Evolutionary conservation across 2,113 vertebrate genomes (phyloP).

Genomic region (Rhinoderma darwinii): DNA sequence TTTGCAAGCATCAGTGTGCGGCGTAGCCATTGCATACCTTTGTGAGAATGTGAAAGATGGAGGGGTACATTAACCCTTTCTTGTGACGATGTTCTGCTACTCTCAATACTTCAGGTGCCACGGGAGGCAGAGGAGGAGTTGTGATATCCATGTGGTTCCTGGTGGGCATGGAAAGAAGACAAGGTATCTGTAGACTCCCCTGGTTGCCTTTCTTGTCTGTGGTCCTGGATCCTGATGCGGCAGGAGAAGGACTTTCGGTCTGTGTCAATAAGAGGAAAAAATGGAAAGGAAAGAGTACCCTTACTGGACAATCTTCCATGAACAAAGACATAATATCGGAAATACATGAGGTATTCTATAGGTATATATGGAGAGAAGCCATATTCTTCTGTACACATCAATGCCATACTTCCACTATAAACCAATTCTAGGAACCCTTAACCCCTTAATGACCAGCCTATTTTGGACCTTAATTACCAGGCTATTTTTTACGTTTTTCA

Average conservation of each 20-base stretch:
- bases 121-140: conserved; percentile 87
- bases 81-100: conserved; percentile 95
- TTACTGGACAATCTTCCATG: not conserved
- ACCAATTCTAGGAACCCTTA: too few species aligned
- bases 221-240: conserved; percentile 77
- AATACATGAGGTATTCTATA: not conserved
- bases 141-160: conserved; percentile 98
- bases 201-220: conserved; percentile 79
- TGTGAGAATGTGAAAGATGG: conserved; percentile 93
- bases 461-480: too few species aligned
- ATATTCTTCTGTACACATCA: too few species aligned
- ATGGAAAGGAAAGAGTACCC: not conserved
- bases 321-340: not conserved
- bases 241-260: conserved; percentile 81
- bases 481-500: too few species aligned
- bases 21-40: conserved; percentile 76
- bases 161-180: conserved; percentile 93
- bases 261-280: conserved; percentile 63
- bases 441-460: too few species aligned
- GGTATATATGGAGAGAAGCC: too few species aligned
- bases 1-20: not conserved
- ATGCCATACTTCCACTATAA: too few species aligned
- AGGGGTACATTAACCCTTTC: conserved; percentile 95
- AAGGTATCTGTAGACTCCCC: conserved; percentile 85
- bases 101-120: conserved; percentile 92